Conservation (phyloP, 2,888 invertebrate species). For the Parnassius apollo region DNA sequence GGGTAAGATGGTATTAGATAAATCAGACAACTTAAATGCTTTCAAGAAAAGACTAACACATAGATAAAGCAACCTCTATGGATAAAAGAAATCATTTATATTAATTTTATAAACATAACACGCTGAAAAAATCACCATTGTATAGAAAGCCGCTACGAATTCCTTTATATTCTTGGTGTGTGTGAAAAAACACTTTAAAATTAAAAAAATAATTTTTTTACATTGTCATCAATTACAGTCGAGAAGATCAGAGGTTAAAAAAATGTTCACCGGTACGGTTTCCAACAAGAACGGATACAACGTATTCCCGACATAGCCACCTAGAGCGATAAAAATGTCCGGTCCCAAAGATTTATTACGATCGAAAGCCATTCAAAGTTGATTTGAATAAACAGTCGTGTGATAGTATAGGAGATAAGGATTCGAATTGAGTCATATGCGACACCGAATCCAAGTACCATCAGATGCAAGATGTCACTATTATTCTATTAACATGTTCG, state of each 20-base stretch:
- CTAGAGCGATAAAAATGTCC: constrained; percentile 63
- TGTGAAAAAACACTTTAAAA: no score
- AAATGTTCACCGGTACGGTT: constrained; percentile 1
- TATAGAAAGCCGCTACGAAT: no score
- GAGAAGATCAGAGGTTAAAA: background rate
- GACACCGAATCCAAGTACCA: constrained; percentile 32
- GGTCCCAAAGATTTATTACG: constrained; percentile 62
- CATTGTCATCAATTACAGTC: background rate
- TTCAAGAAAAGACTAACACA: no score
- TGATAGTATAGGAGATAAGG: constrained; percentile 47
- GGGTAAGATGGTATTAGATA: no score
- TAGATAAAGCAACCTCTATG: no score
- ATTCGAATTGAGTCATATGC: constrained; percentile 42
- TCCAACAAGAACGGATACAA: constrained; percentile 43
- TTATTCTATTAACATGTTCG: constrained; percentile 58
- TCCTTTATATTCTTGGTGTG: no score
- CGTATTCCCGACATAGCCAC: constrained; percentile 38
- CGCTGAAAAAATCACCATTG: no score
- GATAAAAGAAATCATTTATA: no score
- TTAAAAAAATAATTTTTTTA: background rate
- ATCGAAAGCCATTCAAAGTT: constrained; percentile 56
- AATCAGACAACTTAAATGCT: no score
- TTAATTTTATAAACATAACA: no score
- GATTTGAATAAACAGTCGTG: constrained; percentile 67
- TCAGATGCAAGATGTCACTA: constrained; percentile 46